Percentiles rank a stretch among this genome's conserved stretches.
These are phyloP conservation scores for Diloba caeruleocephala DNA, from an alignment of 2,888 invertebrate species.

Conservation along the genomic window DNA sequence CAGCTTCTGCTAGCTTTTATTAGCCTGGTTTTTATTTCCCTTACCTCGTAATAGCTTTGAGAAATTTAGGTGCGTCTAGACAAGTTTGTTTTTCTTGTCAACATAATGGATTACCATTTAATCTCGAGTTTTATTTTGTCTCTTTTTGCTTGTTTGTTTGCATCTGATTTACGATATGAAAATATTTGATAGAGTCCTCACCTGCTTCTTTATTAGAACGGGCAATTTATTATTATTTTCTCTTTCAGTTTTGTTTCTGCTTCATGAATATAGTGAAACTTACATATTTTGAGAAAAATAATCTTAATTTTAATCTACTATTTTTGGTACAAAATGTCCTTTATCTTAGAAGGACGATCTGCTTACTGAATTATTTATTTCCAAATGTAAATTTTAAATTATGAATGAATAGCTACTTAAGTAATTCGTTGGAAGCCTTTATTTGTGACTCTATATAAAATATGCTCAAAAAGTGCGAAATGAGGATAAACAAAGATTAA, in stretches of 20 bases:
- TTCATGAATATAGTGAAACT: slow-evolving; percentile 26
- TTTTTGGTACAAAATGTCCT: slow-evolving; percentile 21
- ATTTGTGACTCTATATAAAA: slow-evolving; percentile 32
- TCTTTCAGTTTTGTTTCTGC: slow-evolving; percentile 29
- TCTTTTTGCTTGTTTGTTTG: slow-evolving; percentile 13
- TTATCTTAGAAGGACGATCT: slow-evolving; percentile 38
- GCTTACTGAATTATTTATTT: slow-evolving; percentile 65
- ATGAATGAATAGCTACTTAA: slow-evolving; percentile 44
- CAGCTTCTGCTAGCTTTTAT: slow-evolving; percentile 79
- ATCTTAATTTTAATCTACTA: slow-evolving; percentile 12
- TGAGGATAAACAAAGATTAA: slow-evolving; percentile 32
- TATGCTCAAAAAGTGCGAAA: slow-evolving; percentile 22
- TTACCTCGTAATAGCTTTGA: slow-evolving; percentile 58
- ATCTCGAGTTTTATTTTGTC: slow-evolving; percentile 42
- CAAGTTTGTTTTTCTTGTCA: slow-evolving; percentile 46
- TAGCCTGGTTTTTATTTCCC: slow-evolving; percentile 74
- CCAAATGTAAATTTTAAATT: slow-evolving; percentile 61
- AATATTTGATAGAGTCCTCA: slow-evolving; percentile 37
- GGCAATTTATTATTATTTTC: slow-evolving; percentile 6
- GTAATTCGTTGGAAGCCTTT: slow-evolving; percentile 44
- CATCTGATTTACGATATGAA: slow-evolving; percentile 28
- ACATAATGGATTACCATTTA: slow-evolving; percentile 41
- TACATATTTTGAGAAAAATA: slow-evolving; percentile 7
- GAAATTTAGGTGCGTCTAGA: slow-evolving; percentile 63
- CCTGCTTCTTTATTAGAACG: slow-evolving; percentile 22